These are phyloP conservation scores for Romanomermis culicivorax DNA, from an alignment of 2,888 invertebrate genomes.

Conservation along the genomic window DNA sequence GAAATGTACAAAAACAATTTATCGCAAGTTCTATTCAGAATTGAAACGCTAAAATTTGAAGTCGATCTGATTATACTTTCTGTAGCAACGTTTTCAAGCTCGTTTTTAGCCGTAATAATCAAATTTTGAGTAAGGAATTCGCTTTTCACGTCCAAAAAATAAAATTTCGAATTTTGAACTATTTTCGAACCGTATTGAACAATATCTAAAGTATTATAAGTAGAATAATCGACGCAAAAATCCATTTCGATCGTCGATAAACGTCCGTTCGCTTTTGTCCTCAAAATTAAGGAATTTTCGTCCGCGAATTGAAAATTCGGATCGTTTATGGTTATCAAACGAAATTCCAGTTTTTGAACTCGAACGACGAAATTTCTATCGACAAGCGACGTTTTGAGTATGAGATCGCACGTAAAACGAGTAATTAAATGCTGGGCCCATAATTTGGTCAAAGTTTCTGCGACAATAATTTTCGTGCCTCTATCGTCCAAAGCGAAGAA, in stretches of 20 bases:
- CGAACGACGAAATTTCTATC: neutral
- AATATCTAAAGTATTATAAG: neutral
- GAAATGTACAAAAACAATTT: neutral
- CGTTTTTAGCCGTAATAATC: neutral
- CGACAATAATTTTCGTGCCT: neutral
- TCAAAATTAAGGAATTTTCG: neutral
- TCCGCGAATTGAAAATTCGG: too few relatives aligned
- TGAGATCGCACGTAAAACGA: too few relatives aligned
- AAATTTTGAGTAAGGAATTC: neutral
- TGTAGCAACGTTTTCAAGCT: too few relatives aligned
- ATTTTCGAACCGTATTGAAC: neutral
- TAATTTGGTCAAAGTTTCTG: neutral
- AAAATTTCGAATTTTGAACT: neutral
- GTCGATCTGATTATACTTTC: too few relatives aligned
- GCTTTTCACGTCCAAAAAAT: neutral
- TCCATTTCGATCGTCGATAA: neutral
- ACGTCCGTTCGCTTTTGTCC: too few relatives aligned
- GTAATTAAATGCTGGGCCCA: neutral
- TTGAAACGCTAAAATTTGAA: neutral
- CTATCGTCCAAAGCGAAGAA: neutral
- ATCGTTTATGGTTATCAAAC: too few relatives aligned
- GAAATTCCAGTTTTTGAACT: neutral
- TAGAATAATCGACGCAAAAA: neutral
- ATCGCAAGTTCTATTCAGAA: neutral
- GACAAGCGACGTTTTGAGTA: neutral